Evolutionary conservation across 2,888 invertebrate species (phyloP), one percentile per base, ranked within the genome.

Genomic region (Cosmia pyralina): DNA sequence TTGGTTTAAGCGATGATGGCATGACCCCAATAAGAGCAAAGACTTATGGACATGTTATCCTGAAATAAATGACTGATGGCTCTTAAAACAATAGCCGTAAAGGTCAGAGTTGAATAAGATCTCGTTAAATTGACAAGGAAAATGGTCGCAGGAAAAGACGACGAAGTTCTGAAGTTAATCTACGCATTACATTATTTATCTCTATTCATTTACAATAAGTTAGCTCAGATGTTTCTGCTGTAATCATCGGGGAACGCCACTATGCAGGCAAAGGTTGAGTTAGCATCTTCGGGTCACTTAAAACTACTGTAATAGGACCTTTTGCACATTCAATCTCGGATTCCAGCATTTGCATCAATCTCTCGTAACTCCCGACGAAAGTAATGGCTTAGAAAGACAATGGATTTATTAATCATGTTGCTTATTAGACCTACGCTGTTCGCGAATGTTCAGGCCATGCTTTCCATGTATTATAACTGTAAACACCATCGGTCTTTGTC

Each of bases 401-500:
- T 84, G 66, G 72, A 53, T 75, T 77, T 75, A 86, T 84, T 75
- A 72, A 84, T 73, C 75, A 72, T 70, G 52, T 60, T 66, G 46
- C 46, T 66, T 63, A 68, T 79, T 63, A 75, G 69, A 65, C 60
- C 71, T 34, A 44, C 28, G 68, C 58, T 66, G 69, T 71, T 78
- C 60, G 41, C 60, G 44, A 72, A 65, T 65, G 58, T 69, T 69
- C 69, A 72, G 64, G 65, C 57, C 38, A 50, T 55, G 55, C 66
- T 78, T 76, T 71, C 76, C 76, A 76, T 81, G 48, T 68, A 69
- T 75, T 79, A 28, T 28, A 77, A 70, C 72, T 67, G 72, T 78
- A 60, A 74, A 70, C 57, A 68, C 58, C 57, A 84, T 85, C 68
- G 59, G 41, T 87, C 83, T 86, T 78, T 84, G 77, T 85, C 75